Evolutionary conservation across 2,113 vertebrate genomes (phyloP), one percentile per base, ranked within the genome.

Genomic region (Chaenocephalus aceratus): DNA sequence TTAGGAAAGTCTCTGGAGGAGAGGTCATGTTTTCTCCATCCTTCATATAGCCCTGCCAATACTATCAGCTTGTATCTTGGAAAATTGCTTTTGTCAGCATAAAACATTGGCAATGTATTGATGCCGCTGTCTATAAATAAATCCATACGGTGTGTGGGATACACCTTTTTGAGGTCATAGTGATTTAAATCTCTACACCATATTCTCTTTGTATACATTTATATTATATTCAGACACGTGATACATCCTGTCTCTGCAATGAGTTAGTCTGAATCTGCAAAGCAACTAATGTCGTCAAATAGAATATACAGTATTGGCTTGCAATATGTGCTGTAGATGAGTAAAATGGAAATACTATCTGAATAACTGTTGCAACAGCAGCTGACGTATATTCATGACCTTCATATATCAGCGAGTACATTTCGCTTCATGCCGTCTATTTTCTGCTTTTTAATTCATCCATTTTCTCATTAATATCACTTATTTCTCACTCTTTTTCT

Each of bases 81-180:
- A 81, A 88, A 80, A 86, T 34, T 53, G 73, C 77, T 60, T 8
- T 36, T 34, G 64, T 88, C 79, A 83, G 77, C 83, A 53, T 41
- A 74, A 77, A 69, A 56, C 57, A 67, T 69, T 21, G 57, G 57
- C 48, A 51, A 75, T 83, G 69, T 72, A 91, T 87, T 57, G 75
- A 89, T 34, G 23, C 62, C 1, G 48, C 61, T 65, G 66, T 71
- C 72, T 30, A 14, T 69, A 82, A 48, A 60, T 18, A 84, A 89
- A 86, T 88, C 81, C 2, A 77, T 83, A 62, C 2, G 1, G 1
- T 56, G 46, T 48, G 1, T 57, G 10, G 36, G 21, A 64, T 77
- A 79, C 57, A 83, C 34, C 57, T 58, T 41, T 41, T 62, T 64
- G 46, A 86, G 72, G 77, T 79, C 78, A 63, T 23, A 0, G 15